These are phyloP conservation scores for Mycogona germanica DNA, from an alignment of 2,888 invertebrate species.

Conservation along the genomic window DNA sequence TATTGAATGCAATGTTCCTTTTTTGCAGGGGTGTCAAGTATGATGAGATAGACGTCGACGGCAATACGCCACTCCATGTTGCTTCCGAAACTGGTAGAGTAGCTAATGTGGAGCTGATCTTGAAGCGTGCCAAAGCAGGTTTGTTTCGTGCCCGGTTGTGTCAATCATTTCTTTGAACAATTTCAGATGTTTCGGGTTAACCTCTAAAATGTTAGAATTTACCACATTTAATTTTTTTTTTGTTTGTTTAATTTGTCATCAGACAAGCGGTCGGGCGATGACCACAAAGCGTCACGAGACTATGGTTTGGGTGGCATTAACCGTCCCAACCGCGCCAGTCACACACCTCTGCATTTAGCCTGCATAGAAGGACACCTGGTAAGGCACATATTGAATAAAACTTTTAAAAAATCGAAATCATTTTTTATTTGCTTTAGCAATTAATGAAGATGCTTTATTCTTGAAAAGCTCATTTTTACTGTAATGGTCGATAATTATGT, in stretches of 20 bases:
- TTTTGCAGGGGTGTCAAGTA: conserved; percentile 30
- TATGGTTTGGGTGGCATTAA: conserved; percentile 35
- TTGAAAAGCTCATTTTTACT: not conserved
- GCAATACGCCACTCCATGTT: conserved; percentile 36
- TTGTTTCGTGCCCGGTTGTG: not conserved
- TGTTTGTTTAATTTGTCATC: conserved; percentile 15
- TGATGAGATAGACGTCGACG: conserved; percentile 32
- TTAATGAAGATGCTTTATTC: not conserved
- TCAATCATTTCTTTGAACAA: not conserved
- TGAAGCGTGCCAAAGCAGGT: conserved; percentile 30
- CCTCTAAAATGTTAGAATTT: not conserved
- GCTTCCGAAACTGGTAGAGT: conserved; percentile 34
- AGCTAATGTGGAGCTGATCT: conserved; percentile 34
- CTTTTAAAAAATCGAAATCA: too few species aligned
- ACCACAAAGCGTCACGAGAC: conserved; percentile 23
- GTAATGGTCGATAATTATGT: not conserved
- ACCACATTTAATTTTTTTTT: not conserved
- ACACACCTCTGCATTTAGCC: conserved; percentile 37
- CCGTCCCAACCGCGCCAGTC: conserved; percentile 31
- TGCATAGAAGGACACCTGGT: conserved; percentile 32
- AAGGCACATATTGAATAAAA: conserved; percentile 21
- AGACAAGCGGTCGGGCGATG: conserved; percentile 23
- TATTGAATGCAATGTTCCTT: not conserved
- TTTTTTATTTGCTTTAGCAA: not conserved
- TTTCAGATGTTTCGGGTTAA: not conserved